phyloP scores from a whole-genome alignment of 2,888 invertebrate species.

The Epinotia nisella region DNA sequence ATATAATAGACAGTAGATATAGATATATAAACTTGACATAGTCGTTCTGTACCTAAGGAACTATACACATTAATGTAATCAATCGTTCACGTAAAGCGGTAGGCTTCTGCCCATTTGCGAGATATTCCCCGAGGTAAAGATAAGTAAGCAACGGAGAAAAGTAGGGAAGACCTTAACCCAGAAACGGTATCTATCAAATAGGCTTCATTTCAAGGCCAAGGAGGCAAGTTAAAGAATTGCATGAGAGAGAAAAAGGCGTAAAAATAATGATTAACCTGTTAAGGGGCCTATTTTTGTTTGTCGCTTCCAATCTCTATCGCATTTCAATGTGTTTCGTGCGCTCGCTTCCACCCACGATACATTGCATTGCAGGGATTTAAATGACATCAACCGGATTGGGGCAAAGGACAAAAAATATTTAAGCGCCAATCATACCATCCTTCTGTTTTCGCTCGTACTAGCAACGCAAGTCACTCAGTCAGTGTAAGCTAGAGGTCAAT shows the following conservation, averaged over 20 bases:
- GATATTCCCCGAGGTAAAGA: not conserved
- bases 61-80: not conserved
- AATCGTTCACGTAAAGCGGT: not conserved
- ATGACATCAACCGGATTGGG: too few relatives aligned
- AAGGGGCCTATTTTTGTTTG: not conserved
- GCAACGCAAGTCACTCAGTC: too few relatives aligned
- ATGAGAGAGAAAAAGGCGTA: not conserved
- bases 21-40: not conserved
- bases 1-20: not conserved
- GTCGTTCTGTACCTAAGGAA: not conserved
- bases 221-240: not conserved
- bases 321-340: not conserved
- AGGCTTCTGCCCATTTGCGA: not conserved
- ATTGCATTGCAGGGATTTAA: too few relatives aligned
- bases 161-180: conserved; percentile 2
- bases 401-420: too few relatives aligned
- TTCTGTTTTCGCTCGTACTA: too few relatives aligned
- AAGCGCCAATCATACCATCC: too few relatives aligned
- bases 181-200: not conserved
- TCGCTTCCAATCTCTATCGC: not conserved
- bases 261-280: not conserved
- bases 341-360: not conserved
- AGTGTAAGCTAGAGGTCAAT: too few relatives aligned
- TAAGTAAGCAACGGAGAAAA: conserved; percentile 6
- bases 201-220: not conserved